phyloP scores from a whole-genome alignment of 92 coral and sea anemone species.

The Phymanthus crucifer region DNA sequence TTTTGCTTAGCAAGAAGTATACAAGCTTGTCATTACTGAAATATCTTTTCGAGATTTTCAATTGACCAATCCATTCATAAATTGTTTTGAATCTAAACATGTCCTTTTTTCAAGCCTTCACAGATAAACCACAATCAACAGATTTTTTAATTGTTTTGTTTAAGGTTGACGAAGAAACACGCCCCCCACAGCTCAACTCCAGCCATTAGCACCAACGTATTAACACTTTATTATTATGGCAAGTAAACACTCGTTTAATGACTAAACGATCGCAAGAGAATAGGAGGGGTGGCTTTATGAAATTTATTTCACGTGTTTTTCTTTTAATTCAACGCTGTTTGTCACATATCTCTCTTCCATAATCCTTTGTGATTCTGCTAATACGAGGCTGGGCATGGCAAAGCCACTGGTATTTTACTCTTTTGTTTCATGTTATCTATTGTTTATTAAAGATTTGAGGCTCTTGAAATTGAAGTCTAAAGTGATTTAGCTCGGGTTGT shows the following conservation, averaged over 20 bases:
- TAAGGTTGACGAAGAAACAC: conserved; percentile 10
- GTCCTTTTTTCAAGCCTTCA: conserved; percentile 7
- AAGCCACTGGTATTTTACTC: neutral
- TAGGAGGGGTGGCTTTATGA: conserved; percentile 36
- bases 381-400: too few relatives aligned
- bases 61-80: neutral
- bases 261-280: conserved; percentile 24
- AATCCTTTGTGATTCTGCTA: too few relatives aligned
- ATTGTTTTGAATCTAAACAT: conserved; percentile 22
- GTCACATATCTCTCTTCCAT: neutral
- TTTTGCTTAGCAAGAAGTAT: neutral
- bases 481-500: neutral
- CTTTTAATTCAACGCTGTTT: conserved; percentile 4
- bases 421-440: neutral
- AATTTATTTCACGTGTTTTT: conserved; percentile 13
- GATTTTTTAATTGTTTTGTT: conserved; percentile 33
- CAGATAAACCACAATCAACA: conserved; percentile 6
- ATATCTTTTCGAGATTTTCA: neutral
- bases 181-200: conserved; percentile 15
- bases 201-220: conserved; percentile 34
- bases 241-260: conserved; percentile 21
- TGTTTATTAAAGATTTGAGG: neutral
- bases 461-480: neutral
- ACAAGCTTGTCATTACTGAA: neutral
- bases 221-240: conserved; percentile 25